These are phyloP conservation scores for Seira ritae DNA, from an alignment of 2,888 invertebrate genomes.

Conservation along the genomic window DNA sequence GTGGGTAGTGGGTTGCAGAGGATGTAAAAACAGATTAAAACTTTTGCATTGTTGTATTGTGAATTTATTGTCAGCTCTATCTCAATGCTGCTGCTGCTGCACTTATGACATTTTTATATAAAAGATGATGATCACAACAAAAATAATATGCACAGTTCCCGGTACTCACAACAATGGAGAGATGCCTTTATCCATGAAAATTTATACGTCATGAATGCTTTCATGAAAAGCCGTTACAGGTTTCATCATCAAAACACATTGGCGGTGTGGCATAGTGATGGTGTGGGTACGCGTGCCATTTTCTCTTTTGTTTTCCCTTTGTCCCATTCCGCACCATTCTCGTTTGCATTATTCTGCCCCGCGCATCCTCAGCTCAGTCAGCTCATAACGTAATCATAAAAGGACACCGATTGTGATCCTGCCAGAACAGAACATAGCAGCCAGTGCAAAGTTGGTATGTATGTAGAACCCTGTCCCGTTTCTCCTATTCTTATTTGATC, in stretches of 20 bases:
- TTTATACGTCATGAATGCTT: slow-evolving; percentile 60
- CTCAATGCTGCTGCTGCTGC: too few relatives aligned
- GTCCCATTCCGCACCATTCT: slow-evolving; percentile 19
- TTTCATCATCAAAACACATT: slow-evolving; percentile 53
- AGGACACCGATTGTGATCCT: slow-evolving; percentile 36
- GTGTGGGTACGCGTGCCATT: slow-evolving; percentile 61
- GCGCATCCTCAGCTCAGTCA: slow-evolving; percentile 18
- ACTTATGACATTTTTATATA: slow-evolving; percentile 44
- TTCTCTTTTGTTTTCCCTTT: slow-evolving; percentile 39
- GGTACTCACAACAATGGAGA: slow-evolving; percentile 41
- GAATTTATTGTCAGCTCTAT: too few relatives aligned
- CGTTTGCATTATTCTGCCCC: slow-evolving; percentile 39
- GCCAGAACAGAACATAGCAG: background rate
- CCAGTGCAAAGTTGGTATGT: too few relatives aligned
- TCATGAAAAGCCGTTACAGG: slow-evolving; percentile 60
- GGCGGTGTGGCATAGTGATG: slow-evolving; percentile 10
- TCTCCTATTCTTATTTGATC: too few relatives aligned
- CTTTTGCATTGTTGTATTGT: too few relatives aligned
- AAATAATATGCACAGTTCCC: slow-evolving; percentile 40
- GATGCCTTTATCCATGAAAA: slow-evolving; percentile 61
- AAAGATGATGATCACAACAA: too few relatives aligned
- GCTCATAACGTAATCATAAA: slow-evolving; percentile 28
- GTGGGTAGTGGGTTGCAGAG: too few relatives aligned
- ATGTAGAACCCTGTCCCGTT: too few relatives aligned
- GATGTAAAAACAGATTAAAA: slow-evolving; percentile 48